phyloP scores from a whole-genome alignment of 2,113 vertebrate species.

The Haliaeetus leucogaster region DNA sequence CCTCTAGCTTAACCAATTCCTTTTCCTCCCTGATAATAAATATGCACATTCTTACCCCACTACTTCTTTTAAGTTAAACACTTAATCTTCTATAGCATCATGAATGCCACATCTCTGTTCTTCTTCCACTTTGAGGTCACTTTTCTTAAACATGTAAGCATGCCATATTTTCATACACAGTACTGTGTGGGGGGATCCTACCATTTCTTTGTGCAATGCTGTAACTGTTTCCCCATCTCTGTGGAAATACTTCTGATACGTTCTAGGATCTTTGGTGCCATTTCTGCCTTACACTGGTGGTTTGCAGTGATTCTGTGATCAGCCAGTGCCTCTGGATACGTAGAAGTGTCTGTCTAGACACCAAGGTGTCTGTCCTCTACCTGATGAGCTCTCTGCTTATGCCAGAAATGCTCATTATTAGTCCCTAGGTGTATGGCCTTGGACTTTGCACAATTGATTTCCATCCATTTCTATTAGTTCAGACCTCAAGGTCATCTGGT shows the following conservation, averaged over 20 bases:
- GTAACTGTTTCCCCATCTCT: background rate
- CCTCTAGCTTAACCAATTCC: background rate
- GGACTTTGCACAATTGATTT: constrained; percentile 37
- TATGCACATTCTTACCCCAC: background rate
- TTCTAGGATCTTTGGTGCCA: background rate
- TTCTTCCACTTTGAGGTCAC: background rate
- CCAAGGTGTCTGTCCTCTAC: background rate
- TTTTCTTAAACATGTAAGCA: background rate
- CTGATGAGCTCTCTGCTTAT: background rate
- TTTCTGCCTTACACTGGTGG: background rate
- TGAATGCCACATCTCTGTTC: background rate
- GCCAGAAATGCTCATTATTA: constrained; percentile 7
- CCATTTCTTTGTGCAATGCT: background rate
- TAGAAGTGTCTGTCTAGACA: background rate
- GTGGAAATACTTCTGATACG: background rate
- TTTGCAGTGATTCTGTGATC: background rate
- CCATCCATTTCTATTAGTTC: constrained; percentile 13
- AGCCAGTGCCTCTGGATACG: background rate
- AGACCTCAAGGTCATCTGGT: constrained; percentile 24
- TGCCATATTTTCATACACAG: background rate
- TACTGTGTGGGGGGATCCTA: background rate
- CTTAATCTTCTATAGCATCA: background rate
- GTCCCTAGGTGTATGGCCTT: background rate
- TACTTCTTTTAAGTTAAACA: background rate
- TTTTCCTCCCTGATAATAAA: background rate